Percentiles rank a stretch among this genome's conserved stretches.
Evolutionary conservation across 2,113 vertebrate species (phyloP).

Genomic region (Pachycephala philippinensis): DNA sequence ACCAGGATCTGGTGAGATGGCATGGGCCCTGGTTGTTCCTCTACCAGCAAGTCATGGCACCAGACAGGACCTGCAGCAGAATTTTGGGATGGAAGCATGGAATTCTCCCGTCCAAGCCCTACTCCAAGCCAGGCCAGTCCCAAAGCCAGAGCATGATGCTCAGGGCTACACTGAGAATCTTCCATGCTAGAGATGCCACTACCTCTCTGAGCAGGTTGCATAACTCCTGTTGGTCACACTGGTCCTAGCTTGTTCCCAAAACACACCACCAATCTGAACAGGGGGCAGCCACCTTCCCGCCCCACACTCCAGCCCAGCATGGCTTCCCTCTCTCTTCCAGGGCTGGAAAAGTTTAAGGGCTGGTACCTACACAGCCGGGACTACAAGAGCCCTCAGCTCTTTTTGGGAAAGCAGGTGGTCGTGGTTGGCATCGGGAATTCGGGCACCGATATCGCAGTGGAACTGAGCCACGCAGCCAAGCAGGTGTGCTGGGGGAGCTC

Average conservation of each 20-base stretch:
- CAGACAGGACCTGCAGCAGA: neutral
- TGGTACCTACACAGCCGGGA: conserved; percentile 78
- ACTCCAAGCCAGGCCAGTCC: neutral
- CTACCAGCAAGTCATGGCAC: neutral
- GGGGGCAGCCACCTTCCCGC: neutral
- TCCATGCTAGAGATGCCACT: neutral
- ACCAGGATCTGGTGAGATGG: neutral
- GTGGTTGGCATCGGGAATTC: conserved; percentile 84
- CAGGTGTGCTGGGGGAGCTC: conserved; percentile 63
- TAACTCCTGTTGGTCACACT: neutral
- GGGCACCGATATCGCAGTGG: conserved; percentile 79
- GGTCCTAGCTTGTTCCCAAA: neutral
- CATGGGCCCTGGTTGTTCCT: neutral
- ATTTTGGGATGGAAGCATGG: neutral
- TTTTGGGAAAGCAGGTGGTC: conserved; percentile 74
- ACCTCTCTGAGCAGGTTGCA: neutral
- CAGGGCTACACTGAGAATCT: neutral
- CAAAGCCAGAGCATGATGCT: neutral
- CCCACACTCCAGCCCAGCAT: neutral
- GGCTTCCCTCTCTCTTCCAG: conserved; percentile 52
- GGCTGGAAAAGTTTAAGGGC: conserved; percentile 78
- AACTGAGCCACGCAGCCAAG: conserved; percentile 77
- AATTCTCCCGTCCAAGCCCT: neutral
- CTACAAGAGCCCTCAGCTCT: conserved; percentile 75
- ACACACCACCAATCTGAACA: neutral